These are phyloP conservation scores for Forbesichthys papilliferus DNA, from an alignment of 2,113 vertebrate genomes.

Conservation along the genomic window DNA sequence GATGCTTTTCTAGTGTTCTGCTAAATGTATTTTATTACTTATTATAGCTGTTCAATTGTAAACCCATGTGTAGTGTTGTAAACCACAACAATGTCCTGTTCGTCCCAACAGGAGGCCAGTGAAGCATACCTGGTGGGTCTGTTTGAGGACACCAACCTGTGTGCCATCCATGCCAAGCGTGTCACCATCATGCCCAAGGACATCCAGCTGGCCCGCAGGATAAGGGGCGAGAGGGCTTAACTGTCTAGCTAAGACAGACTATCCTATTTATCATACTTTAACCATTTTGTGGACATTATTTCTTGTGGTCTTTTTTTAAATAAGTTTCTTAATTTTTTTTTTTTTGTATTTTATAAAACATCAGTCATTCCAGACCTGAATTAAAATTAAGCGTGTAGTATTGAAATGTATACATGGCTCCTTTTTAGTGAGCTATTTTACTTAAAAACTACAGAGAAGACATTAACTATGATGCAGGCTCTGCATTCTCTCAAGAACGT, in stretches of 20 bases:
- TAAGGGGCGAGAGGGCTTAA: constrained; percentile 81
- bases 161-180: constrained; percentile 79
- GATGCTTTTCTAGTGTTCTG: too few species aligned
- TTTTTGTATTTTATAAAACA: constrained; percentile 61
- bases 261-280: constrained; percentile 69
- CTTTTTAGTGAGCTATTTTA: constrained; percentile 11
- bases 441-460: not conserved
- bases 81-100: not conserved
- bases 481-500: constrained; percentile 2
- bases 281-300: constrained; percentile 72
- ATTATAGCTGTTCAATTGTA: too few species aligned
- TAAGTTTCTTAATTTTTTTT: constrained; percentile 40
- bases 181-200: constrained; percentile 84
- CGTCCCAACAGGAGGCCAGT: constrained; percentile 70
- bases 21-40: too few species aligned
- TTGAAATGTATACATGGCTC: constrained; percentile 14
- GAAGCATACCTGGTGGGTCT: constrained; percentile 81
- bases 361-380: constrained; percentile 64
- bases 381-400: constrained; percentile 35
- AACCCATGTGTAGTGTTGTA: too few species aligned
- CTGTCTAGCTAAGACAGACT: constrained; percentile 23
- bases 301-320: constrained; percentile 48
- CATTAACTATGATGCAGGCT: not conserved
- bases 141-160: constrained; percentile 80
- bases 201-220: constrained; percentile 83